Base-by-base conservation (phyloP, 2,888 invertebrate species). In the Cabera pusaria region DNA sequence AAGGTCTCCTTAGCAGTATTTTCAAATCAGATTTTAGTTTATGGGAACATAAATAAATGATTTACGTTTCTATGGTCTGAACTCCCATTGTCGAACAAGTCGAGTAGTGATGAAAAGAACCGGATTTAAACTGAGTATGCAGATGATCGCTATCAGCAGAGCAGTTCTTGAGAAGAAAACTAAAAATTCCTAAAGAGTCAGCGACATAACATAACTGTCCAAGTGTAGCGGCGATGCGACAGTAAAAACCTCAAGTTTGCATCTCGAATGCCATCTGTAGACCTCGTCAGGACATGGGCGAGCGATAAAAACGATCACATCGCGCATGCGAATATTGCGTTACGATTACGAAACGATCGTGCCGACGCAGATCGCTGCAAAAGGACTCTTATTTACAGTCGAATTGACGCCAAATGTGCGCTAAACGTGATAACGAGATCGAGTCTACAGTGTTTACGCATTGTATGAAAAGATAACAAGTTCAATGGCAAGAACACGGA, bases 231-330 rank as follows among this genome's bases (percentile, higher is more conserved):
- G 58, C 59, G 59, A 29, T 40, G 59, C 53, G 63, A 54, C 65
- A 54, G 68, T 67, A 82, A 81, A 79, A 82, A 81, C 62, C 59
- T 57, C 56, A 64, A 63, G 70, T 61, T 51, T 65, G 69, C 74
- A 62, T 66, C 66, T 67, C 58, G 72, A 68, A 78, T 73, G 59
- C 72, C 77, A 74, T 78, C 71, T 72, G 73, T 62, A 70, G 70
- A 65, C 63, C 71, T 65, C 66, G 68, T 64, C 70, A 66, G 64
- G 67, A 59, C 63, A 64, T 62, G 65, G 63, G 53, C 59, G 54
- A 60, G 58, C 67, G 64, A 75, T 72, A 81, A 82, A 82, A 81
- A 81, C 67, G 57, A 59, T 66, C 68, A 64, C 70, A 65, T 51
- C 60, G 68, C 70, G 71, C 73, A 72, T 72, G 68, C 69, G 73